Conservation (phyloP, 2,797 vertebrate species). For the Cynopterus sphinx region DNA sequence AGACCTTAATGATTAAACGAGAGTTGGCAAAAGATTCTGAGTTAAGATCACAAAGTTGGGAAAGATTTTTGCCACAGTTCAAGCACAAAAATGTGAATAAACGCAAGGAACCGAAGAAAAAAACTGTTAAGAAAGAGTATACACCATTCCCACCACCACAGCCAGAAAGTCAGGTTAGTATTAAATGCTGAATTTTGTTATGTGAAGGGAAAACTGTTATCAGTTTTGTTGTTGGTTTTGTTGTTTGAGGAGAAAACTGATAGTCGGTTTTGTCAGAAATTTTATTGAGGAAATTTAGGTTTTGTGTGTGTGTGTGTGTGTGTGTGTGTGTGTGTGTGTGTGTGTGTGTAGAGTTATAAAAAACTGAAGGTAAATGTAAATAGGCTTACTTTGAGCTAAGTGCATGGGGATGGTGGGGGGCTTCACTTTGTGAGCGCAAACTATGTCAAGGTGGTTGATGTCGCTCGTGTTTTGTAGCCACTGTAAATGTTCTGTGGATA, state of each 20-base stretch:
- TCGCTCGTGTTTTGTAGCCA: neutral
- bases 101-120: slow-evolving; percentile 94
- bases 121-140: slow-evolving; percentile 93
- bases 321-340: neutral
- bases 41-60: slow-evolving; percentile 93
- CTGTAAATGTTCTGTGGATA: neutral
- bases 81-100: slow-evolving; percentile 95
- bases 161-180: slow-evolving; percentile 94
- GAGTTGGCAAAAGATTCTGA: slow-evolving; percentile 95
- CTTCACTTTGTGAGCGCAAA: neutral
- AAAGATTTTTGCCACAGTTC: slow-evolving; percentile 96
- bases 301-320: neutral
- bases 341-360: neutral
- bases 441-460: neutral
- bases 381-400: neutral
- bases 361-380: neutral
- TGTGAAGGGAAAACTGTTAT: neutral
- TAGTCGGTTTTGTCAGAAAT: neutral
- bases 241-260: neutral
- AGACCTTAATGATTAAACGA: slow-evolving; percentile 98
- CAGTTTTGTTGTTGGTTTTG: neutral
- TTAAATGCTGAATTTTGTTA: neutral
- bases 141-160: slow-evolving; percentile 96
- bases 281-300: neutral
- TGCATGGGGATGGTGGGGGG: fast-evolving